Evolutionary conservation across 2,113 vertebrate genomes (phyloP).

Genomic region (Excalfactoria chinensis): DNA sequence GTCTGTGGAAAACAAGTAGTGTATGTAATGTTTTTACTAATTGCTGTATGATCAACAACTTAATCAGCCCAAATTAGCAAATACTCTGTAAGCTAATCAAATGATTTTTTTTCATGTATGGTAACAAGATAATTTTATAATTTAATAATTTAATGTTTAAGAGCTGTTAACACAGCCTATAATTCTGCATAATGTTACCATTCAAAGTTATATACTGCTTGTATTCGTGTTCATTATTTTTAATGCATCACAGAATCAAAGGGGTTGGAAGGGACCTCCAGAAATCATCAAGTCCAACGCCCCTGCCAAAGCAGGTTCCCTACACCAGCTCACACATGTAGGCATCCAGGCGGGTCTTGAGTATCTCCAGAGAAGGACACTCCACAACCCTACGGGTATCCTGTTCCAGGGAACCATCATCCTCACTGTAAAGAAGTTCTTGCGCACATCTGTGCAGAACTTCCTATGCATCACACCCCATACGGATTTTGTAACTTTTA

Average conservation of each 20-base stretch:
- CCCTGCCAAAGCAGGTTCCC: too few relatives aligned
- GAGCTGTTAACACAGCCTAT: not conserved
- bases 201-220: not conserved
- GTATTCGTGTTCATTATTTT: not conserved
- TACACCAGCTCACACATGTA: too few relatives aligned
- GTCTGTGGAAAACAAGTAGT: not conserved
- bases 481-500: not conserved
- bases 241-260: not conserved
- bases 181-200: not conserved
- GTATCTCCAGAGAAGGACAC: too few relatives aligned
- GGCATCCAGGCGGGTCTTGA: too few relatives aligned
- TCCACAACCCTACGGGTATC: too few relatives aligned
- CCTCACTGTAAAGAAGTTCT: too few relatives aligned
- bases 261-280: too few relatives aligned
- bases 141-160: too few relatives aligned
- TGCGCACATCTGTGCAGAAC: too few relatives aligned
- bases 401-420: too few relatives aligned
- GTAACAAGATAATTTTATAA: conserved; percentile 31
- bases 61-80: conserved; percentile 45
- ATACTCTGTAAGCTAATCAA: conserved; percentile 8
- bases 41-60: not conserved
- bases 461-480: accelerated
- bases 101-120: not conserved
- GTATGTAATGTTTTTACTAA: not conserved
- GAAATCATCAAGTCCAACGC: too few relatives aligned